Evolutionary conservation across 2,888 invertebrate genomes (phyloP), one percentile per base, ranked within the genome.

Genomic region (Drosophila gaucha): DNA sequence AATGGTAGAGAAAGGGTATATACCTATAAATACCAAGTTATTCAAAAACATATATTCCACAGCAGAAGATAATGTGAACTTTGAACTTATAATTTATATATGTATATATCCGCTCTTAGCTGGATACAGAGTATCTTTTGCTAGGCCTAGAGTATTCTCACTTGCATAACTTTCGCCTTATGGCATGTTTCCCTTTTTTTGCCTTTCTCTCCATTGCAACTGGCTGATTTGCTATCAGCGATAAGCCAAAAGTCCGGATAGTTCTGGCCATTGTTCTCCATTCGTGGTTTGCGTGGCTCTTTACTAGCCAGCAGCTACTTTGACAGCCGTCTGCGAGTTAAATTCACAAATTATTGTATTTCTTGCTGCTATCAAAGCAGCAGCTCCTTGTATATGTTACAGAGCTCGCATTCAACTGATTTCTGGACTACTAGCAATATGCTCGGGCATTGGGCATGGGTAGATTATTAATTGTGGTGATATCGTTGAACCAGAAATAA

Each of bases 301-400:
- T 16, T 49, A 51, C 44, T 47, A 43, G 56, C 78, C 69, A 28
- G 30, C 38, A 66, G 67, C 65, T 67, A 67, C 70, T 71, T 65
- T 36, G 54, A 47, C 51, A 54, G 63, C 31, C 66, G 60, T 67
- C 65, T 79, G 65, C 43, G 79, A 74, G 69, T 74, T 74, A 60
- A 70, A 52, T 46, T 56, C 39, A 5, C 33, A 63, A 66, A 60
- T 63, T 59, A 56, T 65, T 62, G 43, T 67, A 24, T 20, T 51
- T 31, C 59, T 35, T 36, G 2, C 16, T 20, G 26, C 41, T 77
- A 74, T 80, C 74, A 67, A 56, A 56, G 59, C 70, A 85, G 85
- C 82, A 82, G 71, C 66, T 80, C 69, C 78, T 85, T 76, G 74
- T 46, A 22, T 75, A 69, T 84, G 77, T 83, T 80, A 70, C 65